A percentile compares a stretch with the other conserved stretches of the same genome.
Conservation (phyloP, 2,113 vertebrate species). For the Myotis lucifugus region DNA sequence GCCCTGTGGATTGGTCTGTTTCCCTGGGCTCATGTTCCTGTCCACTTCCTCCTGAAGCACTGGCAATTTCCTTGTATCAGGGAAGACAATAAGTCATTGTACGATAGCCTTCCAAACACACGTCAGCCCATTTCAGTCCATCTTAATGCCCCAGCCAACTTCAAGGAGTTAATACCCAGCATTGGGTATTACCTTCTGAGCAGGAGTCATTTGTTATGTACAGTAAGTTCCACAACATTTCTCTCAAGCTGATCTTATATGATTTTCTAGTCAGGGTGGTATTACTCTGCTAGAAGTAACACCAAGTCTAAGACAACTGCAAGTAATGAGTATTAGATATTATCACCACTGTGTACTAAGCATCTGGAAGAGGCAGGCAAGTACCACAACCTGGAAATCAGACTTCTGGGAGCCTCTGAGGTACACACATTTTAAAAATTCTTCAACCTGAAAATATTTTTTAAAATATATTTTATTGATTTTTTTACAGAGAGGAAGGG, state of each 20-base stretch:
- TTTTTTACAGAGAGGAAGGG: too few relatives aligned
- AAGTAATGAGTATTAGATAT: neutral
- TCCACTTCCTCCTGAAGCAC: neutral
- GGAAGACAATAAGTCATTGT: neutral
- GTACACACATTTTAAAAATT: constrained; percentile 13
- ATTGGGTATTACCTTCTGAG: neutral
- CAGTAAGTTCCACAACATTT: neutral
- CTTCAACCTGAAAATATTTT: constrained; percentile 11
- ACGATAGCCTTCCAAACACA: neutral
- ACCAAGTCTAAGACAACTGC: neutral
- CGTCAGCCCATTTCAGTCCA: neutral
- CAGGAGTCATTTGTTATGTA: neutral
- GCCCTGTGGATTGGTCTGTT: neutral
- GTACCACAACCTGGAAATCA: neutral
- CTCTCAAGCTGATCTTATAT: neutral
- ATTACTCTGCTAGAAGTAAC: neutral
- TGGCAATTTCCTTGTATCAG: neutral
- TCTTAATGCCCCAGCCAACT: neutral
- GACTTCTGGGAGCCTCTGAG: neutral
- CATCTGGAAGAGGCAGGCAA: constrained; percentile 16
- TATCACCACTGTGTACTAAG: neutral
- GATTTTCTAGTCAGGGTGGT: neutral
- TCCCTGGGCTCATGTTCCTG: constrained; percentile 20
- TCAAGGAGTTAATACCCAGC: neutral
- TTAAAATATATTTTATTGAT: too few relatives aligned